Conservation (phyloP, 2,113 vertebrate genomes). For the Proterorhinus semilunaris region DNA sequence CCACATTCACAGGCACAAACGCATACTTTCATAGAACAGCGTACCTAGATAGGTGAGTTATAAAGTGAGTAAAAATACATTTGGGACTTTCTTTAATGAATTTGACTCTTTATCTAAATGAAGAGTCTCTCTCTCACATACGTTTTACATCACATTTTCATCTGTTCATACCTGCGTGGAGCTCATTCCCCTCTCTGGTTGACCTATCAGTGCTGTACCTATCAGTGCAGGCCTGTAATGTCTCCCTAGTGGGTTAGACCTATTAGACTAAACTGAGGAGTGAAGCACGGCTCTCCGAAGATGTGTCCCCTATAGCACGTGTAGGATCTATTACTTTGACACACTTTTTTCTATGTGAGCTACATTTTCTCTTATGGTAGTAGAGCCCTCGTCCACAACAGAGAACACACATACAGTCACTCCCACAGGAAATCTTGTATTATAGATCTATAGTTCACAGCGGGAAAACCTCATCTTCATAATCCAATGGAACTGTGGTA, state of each 20-base stretch:
- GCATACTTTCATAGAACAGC: no score
- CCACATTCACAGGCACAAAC: no score
- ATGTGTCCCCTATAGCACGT: conserved; percentile 27
- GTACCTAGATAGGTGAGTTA: no score
- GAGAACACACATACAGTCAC: conserved; percentile 13
- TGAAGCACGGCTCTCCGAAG: conserved; percentile 35
- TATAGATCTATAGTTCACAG: conserved; percentile 27
- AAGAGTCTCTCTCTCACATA: no score
- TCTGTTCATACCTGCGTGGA: not conserved
- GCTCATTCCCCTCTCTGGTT: conserved; percentile 20
- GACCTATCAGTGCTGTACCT: conserved; percentile 18
- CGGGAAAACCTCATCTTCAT: conserved; percentile 46
- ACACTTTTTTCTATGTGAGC: conserved; percentile 12
- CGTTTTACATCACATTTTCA: no score
- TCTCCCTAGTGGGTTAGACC: conserved; percentile 29
- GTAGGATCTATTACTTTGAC: conserved; percentile 39
- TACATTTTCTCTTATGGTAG: conserved; percentile 15
- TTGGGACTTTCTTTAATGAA: no score
- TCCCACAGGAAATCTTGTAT: conserved; percentile 40
- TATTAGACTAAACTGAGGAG: conserved; percentile 51
- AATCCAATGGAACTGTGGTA: conserved; percentile 47
- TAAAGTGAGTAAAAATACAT: no score
- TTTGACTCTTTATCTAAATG: no score
- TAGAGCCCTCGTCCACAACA: conserved; percentile 31
- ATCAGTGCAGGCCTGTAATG: conserved; percentile 34